phyloP scores from a whole-genome alignment of 2,797 vertebrate species.

The Lophius americanus region DNA sequence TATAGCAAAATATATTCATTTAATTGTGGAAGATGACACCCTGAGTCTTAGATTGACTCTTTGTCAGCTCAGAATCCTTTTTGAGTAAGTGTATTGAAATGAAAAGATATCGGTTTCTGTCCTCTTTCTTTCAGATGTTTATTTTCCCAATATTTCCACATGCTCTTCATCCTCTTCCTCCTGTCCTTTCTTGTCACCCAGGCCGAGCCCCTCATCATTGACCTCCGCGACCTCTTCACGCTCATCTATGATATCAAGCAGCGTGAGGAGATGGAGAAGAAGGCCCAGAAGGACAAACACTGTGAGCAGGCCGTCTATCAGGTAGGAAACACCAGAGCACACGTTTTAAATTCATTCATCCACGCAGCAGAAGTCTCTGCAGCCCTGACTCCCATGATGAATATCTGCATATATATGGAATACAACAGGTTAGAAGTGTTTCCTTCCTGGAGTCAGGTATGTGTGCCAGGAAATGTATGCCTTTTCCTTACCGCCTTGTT shows the following conservation, averaged over 20 bases:
- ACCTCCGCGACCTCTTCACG: slow-evolving; percentile 97
- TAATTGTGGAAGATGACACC: too few relatives aligned
- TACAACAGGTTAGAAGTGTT: neutral
- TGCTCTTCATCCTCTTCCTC: slow-evolving; percentile 1
- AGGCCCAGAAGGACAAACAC: slow-evolving; percentile 97
- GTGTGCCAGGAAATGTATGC: slow-evolving; percentile 9
- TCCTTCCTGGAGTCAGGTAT: neutral
- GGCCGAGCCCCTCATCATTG: slow-evolving; percentile 97
- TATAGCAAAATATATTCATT: too few relatives aligned
- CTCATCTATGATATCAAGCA: slow-evolving; percentile 98
- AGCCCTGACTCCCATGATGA: slow-evolving; percentile 24
- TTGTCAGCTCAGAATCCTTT: too few relatives aligned
- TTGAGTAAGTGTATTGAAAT: too few relatives aligned
- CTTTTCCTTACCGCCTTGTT: slow-evolving; percentile 16
- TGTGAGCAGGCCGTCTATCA: slow-evolving; percentile 98
- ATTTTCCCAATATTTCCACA: neutral
- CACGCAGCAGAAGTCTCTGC: slow-evolving; percentile 35
- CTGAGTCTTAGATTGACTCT: too few relatives aligned
- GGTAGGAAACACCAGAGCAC: slow-evolving; percentile 78
- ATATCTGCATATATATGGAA: slow-evolving; percentile 30
- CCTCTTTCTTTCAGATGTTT: too few relatives aligned
- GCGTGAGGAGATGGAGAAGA: slow-evolving; percentile 97
- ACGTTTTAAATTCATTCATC: slow-evolving; percentile 34
- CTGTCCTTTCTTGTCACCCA: slow-evolving; percentile 47
- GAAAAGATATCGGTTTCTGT: too few relatives aligned